These are phyloP conservation scores for Spinibarbus caldwelli DNA, from an alignment of 2,797 vertebrate genomes.

Conservation along the genomic window DNA sequence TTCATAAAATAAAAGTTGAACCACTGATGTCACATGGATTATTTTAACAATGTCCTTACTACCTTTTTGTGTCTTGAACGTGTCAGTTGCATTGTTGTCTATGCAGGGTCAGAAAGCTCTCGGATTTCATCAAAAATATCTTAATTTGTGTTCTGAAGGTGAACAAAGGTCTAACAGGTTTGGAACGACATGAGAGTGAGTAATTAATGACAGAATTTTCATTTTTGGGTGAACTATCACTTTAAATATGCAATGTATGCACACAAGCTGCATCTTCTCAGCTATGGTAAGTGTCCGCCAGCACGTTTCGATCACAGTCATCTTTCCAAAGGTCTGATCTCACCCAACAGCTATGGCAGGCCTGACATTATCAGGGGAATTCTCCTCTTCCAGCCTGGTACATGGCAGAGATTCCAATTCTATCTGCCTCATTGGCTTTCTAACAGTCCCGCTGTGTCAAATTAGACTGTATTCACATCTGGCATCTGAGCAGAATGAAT, in stretches of 20 bases:
- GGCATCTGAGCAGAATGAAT: constrained; percentile 11
- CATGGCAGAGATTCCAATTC: constrained; percentile 11
- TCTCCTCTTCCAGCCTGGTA: constrained; percentile 18
- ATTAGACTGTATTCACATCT: constrained; percentile 40
- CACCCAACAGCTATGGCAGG: constrained; percentile 50
- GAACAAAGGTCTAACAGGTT: not conserved
- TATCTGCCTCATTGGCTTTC: constrained; percentile 28
- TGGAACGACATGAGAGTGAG: not conserved
- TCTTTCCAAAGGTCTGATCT: constrained; percentile 58
- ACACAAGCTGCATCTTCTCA: constrained; percentile 61
- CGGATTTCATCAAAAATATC: too few relatives aligned
- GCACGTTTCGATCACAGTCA: not conserved
- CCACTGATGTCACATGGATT: too few relatives aligned
- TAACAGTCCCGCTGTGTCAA: constrained; percentile 34
- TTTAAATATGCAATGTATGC: constrained; percentile 62
- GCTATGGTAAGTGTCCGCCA: not conserved
- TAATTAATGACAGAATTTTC: not conserved
- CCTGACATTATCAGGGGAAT: constrained; percentile 17
- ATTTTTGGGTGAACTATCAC: not conserved
- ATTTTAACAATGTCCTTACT: too few relatives aligned
- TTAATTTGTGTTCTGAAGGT: not conserved
- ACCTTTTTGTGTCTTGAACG: too few relatives aligned
- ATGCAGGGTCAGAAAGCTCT: too few relatives aligned
- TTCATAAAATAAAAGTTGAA: too few relatives aligned
- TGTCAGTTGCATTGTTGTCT: too few relatives aligned